Conservation (phyloP, 2,113 vertebrate species). For the Seriola dumerili region DNA sequence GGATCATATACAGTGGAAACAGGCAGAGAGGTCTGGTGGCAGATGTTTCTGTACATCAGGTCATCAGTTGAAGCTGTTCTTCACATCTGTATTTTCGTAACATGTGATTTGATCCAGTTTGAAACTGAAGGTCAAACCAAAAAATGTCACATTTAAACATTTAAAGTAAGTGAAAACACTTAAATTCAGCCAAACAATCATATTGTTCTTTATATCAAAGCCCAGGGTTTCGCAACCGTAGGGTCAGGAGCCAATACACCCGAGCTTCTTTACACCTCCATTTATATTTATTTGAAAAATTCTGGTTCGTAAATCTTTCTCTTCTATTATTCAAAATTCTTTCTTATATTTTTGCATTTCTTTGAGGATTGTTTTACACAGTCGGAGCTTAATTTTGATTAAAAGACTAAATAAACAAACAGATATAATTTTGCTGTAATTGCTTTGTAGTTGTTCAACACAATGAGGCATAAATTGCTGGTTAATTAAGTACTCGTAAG, state of each 20-base stretch:
- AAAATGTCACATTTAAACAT: not conserved
- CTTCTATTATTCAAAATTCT: too few relatives aligned
- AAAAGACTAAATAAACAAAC: not conserved
- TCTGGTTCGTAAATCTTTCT: not conserved
- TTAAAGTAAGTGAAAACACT: too few relatives aligned
- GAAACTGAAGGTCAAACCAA: not conserved
- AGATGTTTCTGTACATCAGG: not conserved
- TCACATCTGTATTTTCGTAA: not conserved
- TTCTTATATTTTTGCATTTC: too few relatives aligned
- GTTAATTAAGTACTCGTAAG: not conserved
- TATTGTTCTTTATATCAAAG: too few relatives aligned
- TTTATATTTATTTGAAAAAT: too few relatives aligned
- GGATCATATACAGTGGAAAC: not conserved
- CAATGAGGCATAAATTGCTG: not conserved
- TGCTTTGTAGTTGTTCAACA: not conserved
- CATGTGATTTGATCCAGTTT: not conserved
- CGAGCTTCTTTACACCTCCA: too few relatives aligned
- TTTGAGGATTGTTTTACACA: too few relatives aligned
- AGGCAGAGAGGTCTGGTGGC: not conserved
- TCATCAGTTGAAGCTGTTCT: not conserved
- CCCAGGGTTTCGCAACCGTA: too few relatives aligned
- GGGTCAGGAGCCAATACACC: too few relatives aligned
- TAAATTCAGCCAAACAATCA: too few relatives aligned
- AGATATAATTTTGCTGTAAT: not conserved
- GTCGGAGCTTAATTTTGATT: not conserved